These are phyloP conservation scores for Dissostichus mawsoni DNA, from an alignment of 2,113 vertebrate genomes.

Conservation along the genomic window DNA sequence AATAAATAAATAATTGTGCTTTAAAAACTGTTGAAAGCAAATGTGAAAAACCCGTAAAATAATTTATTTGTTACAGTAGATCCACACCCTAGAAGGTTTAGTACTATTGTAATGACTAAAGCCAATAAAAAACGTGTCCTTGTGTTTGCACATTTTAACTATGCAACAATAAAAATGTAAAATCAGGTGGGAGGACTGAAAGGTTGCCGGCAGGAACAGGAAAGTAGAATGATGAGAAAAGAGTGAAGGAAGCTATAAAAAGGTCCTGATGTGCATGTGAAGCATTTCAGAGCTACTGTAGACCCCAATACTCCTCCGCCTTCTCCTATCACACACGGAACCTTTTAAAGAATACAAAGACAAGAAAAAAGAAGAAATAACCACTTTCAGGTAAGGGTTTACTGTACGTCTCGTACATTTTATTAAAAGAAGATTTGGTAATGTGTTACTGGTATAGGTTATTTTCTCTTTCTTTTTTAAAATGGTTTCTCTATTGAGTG, in stretches of 20 bases:
- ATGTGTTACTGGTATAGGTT: background rate
- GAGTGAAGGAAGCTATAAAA: conserved; percentile 41
- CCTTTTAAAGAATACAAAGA: background rate
- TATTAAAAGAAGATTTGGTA: background rate
- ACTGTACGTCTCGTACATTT: background rate
- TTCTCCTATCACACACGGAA: conserved; percentile 17
- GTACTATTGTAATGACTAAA: conserved; percentile 39
- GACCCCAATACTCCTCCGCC: conserved; percentile 10
- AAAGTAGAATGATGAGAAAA: conserved; percentile 34
- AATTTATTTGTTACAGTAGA: background rate
- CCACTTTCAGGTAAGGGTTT: conserved; percentile 31
- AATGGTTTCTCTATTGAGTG: too few relatives aligned
- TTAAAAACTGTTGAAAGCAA: background rate
- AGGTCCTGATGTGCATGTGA: conserved; percentile 5
- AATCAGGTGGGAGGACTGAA: conserved; percentile 24
- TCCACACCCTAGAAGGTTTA: conserved; percentile 57
- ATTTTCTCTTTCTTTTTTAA: background rate
- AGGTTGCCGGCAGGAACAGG: conserved; percentile 42
- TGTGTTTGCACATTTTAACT: conserved; percentile 44
- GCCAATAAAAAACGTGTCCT: conserved; percentile 53
- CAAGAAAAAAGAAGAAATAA: conserved; percentile 1
- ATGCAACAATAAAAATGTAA: conserved; percentile 46
- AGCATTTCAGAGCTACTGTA: conserved; percentile 33
- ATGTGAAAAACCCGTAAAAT: conserved; percentile 20
- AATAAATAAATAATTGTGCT: background rate